These are phyloP conservation scores for Malurus elegans DNA, from an alignment of 2,113 vertebrate species.

Conservation along the genomic window DNA sequence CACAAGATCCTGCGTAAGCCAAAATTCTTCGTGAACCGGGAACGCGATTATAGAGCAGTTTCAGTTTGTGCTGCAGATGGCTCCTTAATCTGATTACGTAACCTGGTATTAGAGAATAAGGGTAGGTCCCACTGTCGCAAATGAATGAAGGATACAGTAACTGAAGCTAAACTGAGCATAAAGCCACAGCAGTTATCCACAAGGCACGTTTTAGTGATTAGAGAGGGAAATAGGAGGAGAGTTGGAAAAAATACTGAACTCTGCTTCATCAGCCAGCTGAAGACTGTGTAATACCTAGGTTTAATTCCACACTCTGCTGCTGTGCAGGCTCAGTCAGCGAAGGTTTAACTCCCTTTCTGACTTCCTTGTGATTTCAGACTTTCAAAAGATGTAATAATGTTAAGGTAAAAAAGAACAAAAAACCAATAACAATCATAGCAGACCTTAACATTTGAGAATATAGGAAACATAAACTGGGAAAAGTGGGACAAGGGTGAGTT, in stretches of 20 bases:
- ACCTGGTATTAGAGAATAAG: neutral
- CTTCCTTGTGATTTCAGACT: neutral
- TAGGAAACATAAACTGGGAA: neutral
- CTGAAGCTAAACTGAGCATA: neutral
- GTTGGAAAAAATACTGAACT: neutral
- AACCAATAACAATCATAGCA: neutral
- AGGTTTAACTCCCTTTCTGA: neutral
- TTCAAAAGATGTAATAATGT: neutral
- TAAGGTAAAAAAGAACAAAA: neutral
- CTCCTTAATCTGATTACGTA: slow-evolving; percentile 46
- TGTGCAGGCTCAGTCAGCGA: neutral
- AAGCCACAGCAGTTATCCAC: neutral
- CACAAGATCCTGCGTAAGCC: neutral
- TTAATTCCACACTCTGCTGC: neutral
- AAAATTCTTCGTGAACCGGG: neutral
- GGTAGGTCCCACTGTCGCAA: neutral
- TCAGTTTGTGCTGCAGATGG: slow-evolving; percentile 37
- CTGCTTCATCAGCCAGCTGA: accelerated
- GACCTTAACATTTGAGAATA: neutral
- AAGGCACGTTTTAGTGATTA: neutral
- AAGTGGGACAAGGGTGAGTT: slow-evolving; percentile 4
- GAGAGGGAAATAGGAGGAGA: neutral
- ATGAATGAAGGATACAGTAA: neutral
- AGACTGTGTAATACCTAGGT: neutral
- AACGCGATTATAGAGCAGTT: slow-evolving; percentile 5